A percentile compares a stretch with the other conserved stretches of the same genome.
phyloP scores from a whole-genome alignment of 2,888 invertebrate genomes.

The Malthinus flaveolus region DNA sequence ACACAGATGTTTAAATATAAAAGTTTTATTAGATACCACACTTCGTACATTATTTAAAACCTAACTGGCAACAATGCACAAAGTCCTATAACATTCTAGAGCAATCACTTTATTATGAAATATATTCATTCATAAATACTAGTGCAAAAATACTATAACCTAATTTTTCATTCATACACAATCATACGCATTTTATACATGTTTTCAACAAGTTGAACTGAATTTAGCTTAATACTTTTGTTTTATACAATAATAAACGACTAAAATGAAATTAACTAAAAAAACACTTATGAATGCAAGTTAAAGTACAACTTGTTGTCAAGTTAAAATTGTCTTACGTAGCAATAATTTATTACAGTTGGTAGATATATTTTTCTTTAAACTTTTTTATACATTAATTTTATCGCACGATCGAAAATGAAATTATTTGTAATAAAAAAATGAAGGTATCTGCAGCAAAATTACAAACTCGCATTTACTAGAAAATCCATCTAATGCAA shows the following conservation, averaged over 20 bases:
- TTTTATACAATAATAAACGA: slow-evolving; percentile 6
- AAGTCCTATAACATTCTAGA: slow-evolving; percentile 40
- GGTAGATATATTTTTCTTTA: too few relatives aligned
- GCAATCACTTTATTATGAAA: slow-evolving; percentile 49
- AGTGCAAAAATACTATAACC: slow-evolving; percentile 56
- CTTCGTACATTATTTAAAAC: slow-evolving; percentile 34
- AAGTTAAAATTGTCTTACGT: slow-evolving; percentile 1
- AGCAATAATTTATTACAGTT: too few relatives aligned
- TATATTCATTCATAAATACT: slow-evolving; percentile 52
- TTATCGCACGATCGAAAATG: too few relatives aligned
- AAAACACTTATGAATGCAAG: background rate
- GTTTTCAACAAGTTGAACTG: slow-evolving; percentile 36
- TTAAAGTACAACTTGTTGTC: slow-evolving; percentile 20
- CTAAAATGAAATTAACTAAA: slow-evolving; percentile 11
- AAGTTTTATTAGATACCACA: slow-evolving; percentile 40
- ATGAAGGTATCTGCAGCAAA: too few relatives aligned
- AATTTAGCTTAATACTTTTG: slow-evolving; percentile 30
- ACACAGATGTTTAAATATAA: slow-evolving; percentile 30
- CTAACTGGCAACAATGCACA: slow-evolving; percentile 37
- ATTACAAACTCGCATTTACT: too few relatives aligned
- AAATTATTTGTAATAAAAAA: too few relatives aligned
- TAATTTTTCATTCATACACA: slow-evolving; percentile 41
- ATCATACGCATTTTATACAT: slow-evolving; percentile 39
- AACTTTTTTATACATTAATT: too few relatives aligned
- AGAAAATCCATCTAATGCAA: slow-evolving; percentile 7